Percentiles rank a stretch among this genome's conserved stretches.
phyloP scores from a whole-genome alignment of 2,888 invertebrate genomes.

The Panopea generosa region DNA sequence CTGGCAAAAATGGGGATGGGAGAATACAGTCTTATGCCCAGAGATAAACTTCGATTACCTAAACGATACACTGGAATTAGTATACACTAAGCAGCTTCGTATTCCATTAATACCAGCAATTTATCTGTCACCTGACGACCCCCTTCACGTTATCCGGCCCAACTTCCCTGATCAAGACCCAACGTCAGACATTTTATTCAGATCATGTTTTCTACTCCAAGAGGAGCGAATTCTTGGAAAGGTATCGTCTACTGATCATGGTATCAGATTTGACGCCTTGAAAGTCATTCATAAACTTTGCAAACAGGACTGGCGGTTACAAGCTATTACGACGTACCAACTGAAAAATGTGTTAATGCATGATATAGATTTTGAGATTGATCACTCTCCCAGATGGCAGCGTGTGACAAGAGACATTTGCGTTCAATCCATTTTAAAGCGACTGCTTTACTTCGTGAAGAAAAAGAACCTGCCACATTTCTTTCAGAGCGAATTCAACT shows the following conservation, averaged over 20 bases:
- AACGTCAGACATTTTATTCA: conserved; percentile 54
- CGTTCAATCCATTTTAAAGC: conserved; percentile 71
- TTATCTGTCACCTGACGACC: conserved; percentile 52
- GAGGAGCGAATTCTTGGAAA: conserved; percentile 56
- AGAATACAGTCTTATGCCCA: conserved; percentile 53
- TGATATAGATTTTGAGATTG: conserved; percentile 77
- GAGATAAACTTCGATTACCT: conserved; percentile 58
- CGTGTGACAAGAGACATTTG: conserved; percentile 71
- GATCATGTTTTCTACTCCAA: conserved; percentile 48
- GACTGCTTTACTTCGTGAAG: conserved; percentile 69
- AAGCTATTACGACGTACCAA: conserved; percentile 70
- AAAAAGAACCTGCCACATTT: conserved; percentile 75
- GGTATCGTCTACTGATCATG: conserved; percentile 58
- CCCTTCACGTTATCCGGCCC: conserved; percentile 52
- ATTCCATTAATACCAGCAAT: conserved; percentile 56
- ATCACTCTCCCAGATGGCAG: conserved; percentile 80
- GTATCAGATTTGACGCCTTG: conserved; percentile 56
- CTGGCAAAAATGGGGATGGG: conserved; percentile 58
- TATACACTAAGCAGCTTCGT: conserved; percentile 53
- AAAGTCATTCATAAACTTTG: conserved; percentile 57
- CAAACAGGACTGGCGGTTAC: conserved; percentile 62
- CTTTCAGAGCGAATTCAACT: conserved; percentile 73
- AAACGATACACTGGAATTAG: conserved; percentile 56
- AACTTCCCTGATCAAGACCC: conserved; percentile 60
- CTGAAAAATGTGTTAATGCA: conserved; percentile 79